These are phyloP conservation scores for Cyprinella venusta DNA, from an alignment of 2,797 vertebrate genomes.

Conservation along the genomic window DNA sequence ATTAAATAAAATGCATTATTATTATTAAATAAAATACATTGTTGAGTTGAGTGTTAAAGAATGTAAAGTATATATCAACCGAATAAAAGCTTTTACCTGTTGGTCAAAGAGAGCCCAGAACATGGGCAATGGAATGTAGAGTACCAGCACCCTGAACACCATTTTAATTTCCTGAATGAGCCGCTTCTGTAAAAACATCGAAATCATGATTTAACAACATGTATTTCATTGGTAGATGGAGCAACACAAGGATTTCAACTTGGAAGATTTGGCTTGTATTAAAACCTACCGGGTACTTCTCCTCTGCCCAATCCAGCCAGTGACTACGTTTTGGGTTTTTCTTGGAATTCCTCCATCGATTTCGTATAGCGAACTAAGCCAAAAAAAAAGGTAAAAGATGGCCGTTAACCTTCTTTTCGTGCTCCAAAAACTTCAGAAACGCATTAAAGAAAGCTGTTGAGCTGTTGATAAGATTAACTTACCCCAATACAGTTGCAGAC, in stretches of 20 bases:
- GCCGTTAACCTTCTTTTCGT: background rate
- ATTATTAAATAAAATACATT: too few relatives aligned
- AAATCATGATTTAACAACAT: background rate
- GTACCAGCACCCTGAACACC: constrained; percentile 89
- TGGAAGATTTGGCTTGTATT: background rate
- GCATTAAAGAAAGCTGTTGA: background rate
- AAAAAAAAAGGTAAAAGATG: constrained; percentile 50
- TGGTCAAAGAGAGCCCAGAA: constrained; percentile 99
- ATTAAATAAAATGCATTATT: too few relatives aligned
- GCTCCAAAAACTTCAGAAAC: background rate
- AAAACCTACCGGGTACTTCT: constrained; percentile 85
- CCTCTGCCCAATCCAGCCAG: constrained; percentile 97
- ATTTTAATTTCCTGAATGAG: constrained; percentile 93
- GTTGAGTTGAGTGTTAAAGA: background rate
- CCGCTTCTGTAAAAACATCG: constrained; percentile 77
- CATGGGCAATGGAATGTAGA: constrained; percentile 95
- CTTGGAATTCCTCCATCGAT: constrained; percentile 79
- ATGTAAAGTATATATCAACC: background rate
- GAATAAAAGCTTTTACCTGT: constrained; percentile 79
- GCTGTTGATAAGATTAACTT: constrained; percentile 68
- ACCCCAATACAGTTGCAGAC: constrained; percentile 90
- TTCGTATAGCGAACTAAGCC: constrained; percentile 88
- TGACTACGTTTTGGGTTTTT: constrained; percentile 79
- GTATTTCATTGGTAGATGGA: background rate
- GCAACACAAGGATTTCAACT: background rate